phyloP scores from a whole-genome alignment of 2,113 vertebrate species.

The Opisthocomus hoazin region DNA sequence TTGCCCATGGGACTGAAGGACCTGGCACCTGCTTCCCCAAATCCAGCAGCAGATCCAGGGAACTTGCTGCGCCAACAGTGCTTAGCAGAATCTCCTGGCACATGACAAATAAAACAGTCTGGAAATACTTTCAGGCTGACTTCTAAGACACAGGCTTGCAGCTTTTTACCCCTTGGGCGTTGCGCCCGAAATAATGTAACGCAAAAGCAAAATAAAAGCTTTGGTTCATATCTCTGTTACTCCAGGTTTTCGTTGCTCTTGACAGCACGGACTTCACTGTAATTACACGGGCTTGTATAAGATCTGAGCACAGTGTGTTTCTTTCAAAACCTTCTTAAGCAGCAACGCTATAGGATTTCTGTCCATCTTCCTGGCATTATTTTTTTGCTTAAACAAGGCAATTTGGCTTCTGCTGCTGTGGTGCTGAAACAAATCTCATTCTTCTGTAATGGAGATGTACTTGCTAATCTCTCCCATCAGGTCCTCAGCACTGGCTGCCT shows the following conservation, averaged over 20 bases:
- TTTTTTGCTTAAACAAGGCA: constrained; percentile 34
- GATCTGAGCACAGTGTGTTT: not conserved
- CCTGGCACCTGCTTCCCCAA: not conserved
- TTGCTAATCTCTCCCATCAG: constrained; percentile 21
- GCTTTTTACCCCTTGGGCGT: not conserved
- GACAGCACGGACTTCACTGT: not conserved
- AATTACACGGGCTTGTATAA: not conserved
- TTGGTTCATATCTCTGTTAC: not conserved
- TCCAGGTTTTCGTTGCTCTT: constrained; percentile 18
- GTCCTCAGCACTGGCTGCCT: not conserved
- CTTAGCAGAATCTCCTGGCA: not conserved
- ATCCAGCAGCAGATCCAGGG: not conserved
- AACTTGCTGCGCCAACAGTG: not conserved
- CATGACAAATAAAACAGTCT: not conserved
- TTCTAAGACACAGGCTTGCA: not conserved
- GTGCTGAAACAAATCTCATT: constrained; percentile 8
- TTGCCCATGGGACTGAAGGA: not conserved
- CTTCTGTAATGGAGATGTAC: constrained; percentile 22
- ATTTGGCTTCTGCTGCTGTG: not conserved
- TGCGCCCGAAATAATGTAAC: not conserved
- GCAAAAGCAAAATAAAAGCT: not conserved
- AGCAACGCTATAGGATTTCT: not conserved
- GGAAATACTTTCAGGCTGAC: not conserved
- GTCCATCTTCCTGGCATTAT: constrained; percentile 18
- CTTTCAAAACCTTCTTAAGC: not conserved